Base-by-base conservation (phyloP, 2,888 invertebrate species). In the Callimorpha dominula region DNA sequence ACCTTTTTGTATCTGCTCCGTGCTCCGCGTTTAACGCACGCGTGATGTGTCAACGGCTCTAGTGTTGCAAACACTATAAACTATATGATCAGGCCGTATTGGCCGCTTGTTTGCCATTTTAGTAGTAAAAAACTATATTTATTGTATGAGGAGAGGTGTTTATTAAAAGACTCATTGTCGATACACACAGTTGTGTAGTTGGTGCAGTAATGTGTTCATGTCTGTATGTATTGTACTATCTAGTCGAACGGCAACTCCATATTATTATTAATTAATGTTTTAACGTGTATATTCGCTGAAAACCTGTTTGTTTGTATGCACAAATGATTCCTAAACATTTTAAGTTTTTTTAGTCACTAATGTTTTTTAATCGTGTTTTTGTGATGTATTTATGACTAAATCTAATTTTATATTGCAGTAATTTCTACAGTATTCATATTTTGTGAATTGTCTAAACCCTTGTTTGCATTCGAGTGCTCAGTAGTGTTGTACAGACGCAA, bases 161-260 rank as follows among this genome's bases (percentile, higher is more conserved):
- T 31, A 14, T 31, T 60, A 31, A 31, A 12, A 50, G 15, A 46
- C 31, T 17, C 46, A 70, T 64, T 63, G 70, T 70, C 66, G 62
- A 67, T 52, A 65, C n/a, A 1, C 46, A n/a, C 31, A 31, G 12
- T 40, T 65, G 66, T 50, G 70, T 62, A 68, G 67, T 72, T 52
- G 71, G 77, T 78, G 78, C 76, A 84, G 71, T 15, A 71, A 78
- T 82, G 82, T 84, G 83, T 84, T 84, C 83, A 82, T 74, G 70
- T 40, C 65, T 75, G 60, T 77, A 65, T 79, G 80, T 85, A 84
- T 81, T 78, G 84, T 85, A 87, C 83, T 84, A 82, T 90, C 90
- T 90, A 90, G 90, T 90, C 90, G 78, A 78, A 83, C 73, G 87
- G 90, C 90, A 90, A 89, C 90, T 89, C 85, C 86, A 83, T 86